phyloP scores from a whole-genome alignment of 2,797 vertebrate species.

The Phyllotis vaccarum region DNA sequence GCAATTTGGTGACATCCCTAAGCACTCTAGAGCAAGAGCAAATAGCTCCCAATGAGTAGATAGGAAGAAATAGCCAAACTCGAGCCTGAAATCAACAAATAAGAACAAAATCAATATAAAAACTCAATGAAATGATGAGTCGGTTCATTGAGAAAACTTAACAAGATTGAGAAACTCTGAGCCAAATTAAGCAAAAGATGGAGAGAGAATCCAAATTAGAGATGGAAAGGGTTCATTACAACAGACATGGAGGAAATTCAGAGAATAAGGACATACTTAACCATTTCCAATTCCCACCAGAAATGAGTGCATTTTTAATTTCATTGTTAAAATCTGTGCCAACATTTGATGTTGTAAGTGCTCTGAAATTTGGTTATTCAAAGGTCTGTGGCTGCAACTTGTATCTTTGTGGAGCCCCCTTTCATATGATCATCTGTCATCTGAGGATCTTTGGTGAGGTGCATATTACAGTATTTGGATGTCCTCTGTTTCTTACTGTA shows the following conservation, averaged over 20 bases:
- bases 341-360: too few relatives aligned
- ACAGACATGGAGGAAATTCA: neutral
- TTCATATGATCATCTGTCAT: too few relatives aligned
- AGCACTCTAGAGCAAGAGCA: neutral
- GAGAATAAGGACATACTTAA: neutral
- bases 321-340: too few relatives aligned
- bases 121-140: neutral
- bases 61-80: neutral
- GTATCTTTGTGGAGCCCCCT: too few relatives aligned
- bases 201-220: neutral
- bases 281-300: too few relatives aligned
- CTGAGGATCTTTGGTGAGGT: too few relatives aligned
- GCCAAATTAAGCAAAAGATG: neutral
- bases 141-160: neutral
- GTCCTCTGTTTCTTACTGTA: too few relatives aligned
- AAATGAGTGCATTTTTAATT: too few relatives aligned
- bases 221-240: neutral
- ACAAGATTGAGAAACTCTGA: neutral
- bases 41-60: neutral
- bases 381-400: too few relatives aligned
- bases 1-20: neutral
- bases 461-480: too few relatives aligned
- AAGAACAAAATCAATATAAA: neutral
- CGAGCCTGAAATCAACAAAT: neutral
- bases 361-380: too few relatives aligned